Percentiles rank a stretch among this genome's conserved stretches.
phyloP scores from a whole-genome alignment of 2,113 vertebrate species.

The Mixornis gularis region DNA sequence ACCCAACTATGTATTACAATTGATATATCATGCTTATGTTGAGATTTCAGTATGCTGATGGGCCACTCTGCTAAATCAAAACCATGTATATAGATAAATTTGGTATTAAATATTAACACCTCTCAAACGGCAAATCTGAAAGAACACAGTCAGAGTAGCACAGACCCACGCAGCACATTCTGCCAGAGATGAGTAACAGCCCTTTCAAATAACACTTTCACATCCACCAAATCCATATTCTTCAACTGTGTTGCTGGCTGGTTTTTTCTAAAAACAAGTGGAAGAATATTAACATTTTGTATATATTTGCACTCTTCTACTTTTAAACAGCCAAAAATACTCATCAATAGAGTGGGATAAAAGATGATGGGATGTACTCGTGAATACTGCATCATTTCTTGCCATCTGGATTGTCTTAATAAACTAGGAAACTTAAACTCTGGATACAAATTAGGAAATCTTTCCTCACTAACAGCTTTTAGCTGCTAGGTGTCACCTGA shows the following conservation, averaged over 20 bases:
- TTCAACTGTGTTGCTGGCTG: background rate
- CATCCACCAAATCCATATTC: background rate
- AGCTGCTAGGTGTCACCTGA: background rate
- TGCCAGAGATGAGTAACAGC: background rate
- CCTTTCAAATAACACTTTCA: background rate
- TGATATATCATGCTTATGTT: background rate
- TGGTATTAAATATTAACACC: background rate
- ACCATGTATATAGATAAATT: background rate
- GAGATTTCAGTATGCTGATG: background rate
- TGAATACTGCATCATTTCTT: background rate
- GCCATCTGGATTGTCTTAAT: background rate
- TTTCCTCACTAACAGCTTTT: background rate
- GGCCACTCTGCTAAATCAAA: background rate
- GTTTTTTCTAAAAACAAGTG: background rate
- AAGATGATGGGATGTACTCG: background rate
- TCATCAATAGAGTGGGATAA: background rate
- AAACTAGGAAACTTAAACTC: background rate
- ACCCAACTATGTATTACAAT: background rate
- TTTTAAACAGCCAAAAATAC: background rate
- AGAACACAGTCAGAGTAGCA: background rate
- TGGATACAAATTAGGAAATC: background rate
- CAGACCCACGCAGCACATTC: background rate
- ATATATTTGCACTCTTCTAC: background rate
- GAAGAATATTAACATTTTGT: background rate
- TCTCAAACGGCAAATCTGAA: background rate